A percentile compares a stretch with the other conserved stretches of the same genome.
phyloP scores from a whole-genome alignment of 2,797 vertebrate species.

The Todus mexicanus region DNA sequence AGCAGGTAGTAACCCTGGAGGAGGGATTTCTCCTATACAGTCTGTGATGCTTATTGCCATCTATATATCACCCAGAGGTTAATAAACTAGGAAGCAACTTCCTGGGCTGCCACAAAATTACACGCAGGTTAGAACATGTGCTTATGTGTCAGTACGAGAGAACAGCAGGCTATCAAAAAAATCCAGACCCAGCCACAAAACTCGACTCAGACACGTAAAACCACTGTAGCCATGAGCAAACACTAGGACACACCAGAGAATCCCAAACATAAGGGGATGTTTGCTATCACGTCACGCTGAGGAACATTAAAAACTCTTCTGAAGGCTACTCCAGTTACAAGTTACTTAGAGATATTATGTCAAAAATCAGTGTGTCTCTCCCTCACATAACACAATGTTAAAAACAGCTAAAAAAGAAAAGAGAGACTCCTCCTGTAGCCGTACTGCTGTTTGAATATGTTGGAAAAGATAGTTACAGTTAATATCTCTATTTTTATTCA shows the following conservation, averaged over 20 bases:
- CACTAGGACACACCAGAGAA: not conserved
- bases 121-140: not conserved
- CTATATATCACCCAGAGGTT: not conserved
- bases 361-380: not conserved
- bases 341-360: not conserved
- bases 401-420: constrained; percentile 14
- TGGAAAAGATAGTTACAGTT: not conserved
- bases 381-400: not conserved
- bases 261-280: not conserved
- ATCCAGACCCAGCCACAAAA: not conserved
- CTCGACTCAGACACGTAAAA: not conserved
- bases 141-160: not conserved
- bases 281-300: not conserved
- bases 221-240: not conserved
- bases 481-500: constrained; percentile 54
- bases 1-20: not conserved
- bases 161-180: not conserved
- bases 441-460: not conserved
- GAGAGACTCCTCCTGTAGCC: not conserved
- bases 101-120: not conserved
- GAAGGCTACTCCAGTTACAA: not conserved
- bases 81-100: not conserved
- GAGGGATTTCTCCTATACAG: not conserved
- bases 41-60: not conserved
- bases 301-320: not conserved